Evolutionary conservation across 2,888 invertebrate species (phyloP).

Genomic region (Lydus trimaculatus): DNA sequence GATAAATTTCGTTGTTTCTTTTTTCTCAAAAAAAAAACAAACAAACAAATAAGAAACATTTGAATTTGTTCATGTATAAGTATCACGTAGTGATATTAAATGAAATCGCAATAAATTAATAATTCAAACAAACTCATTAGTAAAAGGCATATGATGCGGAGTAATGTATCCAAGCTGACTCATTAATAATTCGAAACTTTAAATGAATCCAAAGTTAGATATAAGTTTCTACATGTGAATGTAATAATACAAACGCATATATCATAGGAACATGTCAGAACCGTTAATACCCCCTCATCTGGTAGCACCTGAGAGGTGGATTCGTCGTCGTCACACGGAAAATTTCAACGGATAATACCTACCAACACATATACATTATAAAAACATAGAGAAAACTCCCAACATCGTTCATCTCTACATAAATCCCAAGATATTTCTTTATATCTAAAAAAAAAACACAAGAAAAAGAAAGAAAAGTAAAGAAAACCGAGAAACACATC

Average conservation of each 20-base stretch:
- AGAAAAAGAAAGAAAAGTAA: background rate
- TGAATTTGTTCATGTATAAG: conserved; percentile 13
- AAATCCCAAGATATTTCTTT: background rate
- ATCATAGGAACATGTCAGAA: conserved; percentile 42
- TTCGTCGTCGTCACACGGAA: conserved; percentile 1
- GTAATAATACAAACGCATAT: conserved; percentile 54
- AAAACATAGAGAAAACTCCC: background rate
- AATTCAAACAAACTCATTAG: conserved; percentile 59
- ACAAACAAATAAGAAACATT: background rate
- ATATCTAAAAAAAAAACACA: background rate
- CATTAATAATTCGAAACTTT: conserved; percentile 60
- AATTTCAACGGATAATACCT: conserved; percentile 10
- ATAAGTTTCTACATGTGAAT: conserved; percentile 56
- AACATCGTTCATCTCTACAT: background rate
- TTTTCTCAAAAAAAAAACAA: conserved; percentile 13
- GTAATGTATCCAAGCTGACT: conserved; percentile 56
- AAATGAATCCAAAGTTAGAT: conserved; percentile 57
- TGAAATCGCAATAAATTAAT: conserved; percentile 58
- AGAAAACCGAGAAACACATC: conserved; percentile 8
- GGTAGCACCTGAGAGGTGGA: conserved; percentile 40
- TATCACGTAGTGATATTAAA: conserved; percentile 39
- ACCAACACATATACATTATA: background rate
- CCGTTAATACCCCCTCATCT: conserved; percentile 39
- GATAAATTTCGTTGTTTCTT: conserved; percentile 30
- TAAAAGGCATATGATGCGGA: conserved; percentile 51